A percentile compares a stretch with the other conserved stretches of the same genome.
These are phyloP conservation scores for Cirrhinus molitorella DNA, from an alignment of 2,797 vertebrate genomes.

Conservation along the genomic window DNA sequence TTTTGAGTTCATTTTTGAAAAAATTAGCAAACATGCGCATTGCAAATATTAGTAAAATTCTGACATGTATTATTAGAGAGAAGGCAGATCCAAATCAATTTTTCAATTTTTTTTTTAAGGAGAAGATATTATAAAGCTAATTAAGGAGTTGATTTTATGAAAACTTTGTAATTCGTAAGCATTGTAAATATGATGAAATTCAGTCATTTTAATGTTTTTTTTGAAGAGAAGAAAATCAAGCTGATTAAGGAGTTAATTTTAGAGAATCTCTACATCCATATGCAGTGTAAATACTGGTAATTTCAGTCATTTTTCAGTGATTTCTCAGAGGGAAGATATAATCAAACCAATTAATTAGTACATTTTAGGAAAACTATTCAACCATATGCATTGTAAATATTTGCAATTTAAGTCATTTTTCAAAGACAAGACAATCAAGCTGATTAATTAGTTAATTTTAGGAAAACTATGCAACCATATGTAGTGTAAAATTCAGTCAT, in stretches of 20 bases:
- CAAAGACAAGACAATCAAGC: constrained; percentile 44
- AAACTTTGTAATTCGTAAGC: not conserved
- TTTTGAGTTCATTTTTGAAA: not conserved
- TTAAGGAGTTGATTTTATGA: constrained; percentile 69
- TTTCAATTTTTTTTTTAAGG: constrained; percentile 67
- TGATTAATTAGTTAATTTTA: too few relatives aligned
- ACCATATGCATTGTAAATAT: not conserved
- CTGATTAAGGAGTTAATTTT: constrained; percentile 72
- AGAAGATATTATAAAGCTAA: constrained; percentile 88
- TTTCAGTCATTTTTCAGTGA: not conserved
- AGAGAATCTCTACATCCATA: not conserved
- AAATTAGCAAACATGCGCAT: not conserved
- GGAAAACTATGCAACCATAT: too few relatives aligned
- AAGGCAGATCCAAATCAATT: too few relatives aligned
- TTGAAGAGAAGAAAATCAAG: constrained; percentile 90
- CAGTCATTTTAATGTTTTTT: constrained; percentile 55
- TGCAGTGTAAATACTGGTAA: not conserved
- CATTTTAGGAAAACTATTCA: too few relatives aligned
- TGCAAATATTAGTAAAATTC: not conserved
- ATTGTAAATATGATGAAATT: not conserved
- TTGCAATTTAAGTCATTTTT: not conserved
- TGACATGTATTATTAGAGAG: too few relatives aligned
- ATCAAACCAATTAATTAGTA: constrained; percentile 89
- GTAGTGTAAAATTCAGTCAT: too few relatives aligned
- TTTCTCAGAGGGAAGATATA: constrained; percentile 87